Conservation (phyloP, 2,888 invertebrate species). For the Drosophila rubida region DNA sequence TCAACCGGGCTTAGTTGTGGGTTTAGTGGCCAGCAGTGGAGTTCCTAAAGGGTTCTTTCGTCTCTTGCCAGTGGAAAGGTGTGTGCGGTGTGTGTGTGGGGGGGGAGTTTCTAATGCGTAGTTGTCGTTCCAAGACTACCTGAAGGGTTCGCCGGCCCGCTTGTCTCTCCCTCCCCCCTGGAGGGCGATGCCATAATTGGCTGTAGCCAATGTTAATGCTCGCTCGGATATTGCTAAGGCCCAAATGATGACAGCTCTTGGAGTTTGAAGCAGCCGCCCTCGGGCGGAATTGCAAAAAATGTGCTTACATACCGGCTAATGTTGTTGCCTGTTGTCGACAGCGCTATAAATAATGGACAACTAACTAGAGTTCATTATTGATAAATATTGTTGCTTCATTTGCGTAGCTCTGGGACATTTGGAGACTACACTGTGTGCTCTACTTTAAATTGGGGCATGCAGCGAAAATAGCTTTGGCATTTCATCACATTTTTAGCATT, state of each 20-base stretch:
- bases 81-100: too few relatives aligned
- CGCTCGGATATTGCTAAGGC: conserved; percentile 35
- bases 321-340: conserved; percentile 43
- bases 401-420: background rate
- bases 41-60: conserved; percentile 1
- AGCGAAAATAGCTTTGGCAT: too few relatives aligned
- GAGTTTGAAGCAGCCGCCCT: conserved; percentile 30
- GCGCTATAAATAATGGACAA: conserved; percentile 33
- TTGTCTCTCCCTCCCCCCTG: background rate
- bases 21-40: conserved; percentile 49
- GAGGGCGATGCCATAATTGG: conserved; percentile 60
- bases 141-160: conserved; percentile 55
- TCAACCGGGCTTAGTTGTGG: conserved; percentile 70
- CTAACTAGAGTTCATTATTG: background rate
- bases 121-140: conserved; percentile 62
- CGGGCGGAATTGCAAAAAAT: conserved; percentile 11
- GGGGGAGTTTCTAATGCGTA: conserved; percentile 49
- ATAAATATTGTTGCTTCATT: conserved; percentile 1
- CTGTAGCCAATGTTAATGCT: conserved; percentile 65
- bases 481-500: too few relatives aligned
- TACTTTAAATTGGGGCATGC: too few relatives aligned
- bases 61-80: background rate
- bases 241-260: conserved; percentile 55
- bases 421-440: background rate
- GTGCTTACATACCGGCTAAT: conserved; percentile 30